Evolutionary conservation across 2,797 vertebrate genomes (phyloP).

Genomic region (Tiaroga cobitis): DNA sequence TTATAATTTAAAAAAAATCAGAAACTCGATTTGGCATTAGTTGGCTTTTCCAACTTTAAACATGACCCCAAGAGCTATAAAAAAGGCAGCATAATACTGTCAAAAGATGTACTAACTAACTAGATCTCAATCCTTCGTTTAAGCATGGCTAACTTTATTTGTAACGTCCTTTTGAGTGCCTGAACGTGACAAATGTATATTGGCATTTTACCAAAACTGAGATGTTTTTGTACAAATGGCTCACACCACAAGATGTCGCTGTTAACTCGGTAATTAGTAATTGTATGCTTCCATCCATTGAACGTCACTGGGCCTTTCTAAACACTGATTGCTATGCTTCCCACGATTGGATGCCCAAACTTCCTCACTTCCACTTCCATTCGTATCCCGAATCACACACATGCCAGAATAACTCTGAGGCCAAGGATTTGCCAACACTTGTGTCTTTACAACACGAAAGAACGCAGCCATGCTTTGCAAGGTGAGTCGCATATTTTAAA

Average conservation of each 20-base stretch:
- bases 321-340: constrained; percentile 48
- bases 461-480: constrained; percentile 7
- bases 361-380: constrained; percentile 41
- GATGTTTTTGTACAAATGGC: background rate
- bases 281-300: too few relatives aligned
- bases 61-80: background rate
- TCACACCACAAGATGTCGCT: constrained; percentile 32
- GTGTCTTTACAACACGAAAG: background rate
- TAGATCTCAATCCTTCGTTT: background rate
- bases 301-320: background rate
- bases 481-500: constrained; percentile 21
- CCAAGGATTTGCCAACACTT: background rate
- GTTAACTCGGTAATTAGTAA: background rate
- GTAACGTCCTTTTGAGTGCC: background rate
- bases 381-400: constrained; percentile 30
- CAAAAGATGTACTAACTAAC: background rate
- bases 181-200: background rate
- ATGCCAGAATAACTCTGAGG: background rate
- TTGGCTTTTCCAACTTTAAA: background rate
- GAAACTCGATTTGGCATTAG: too few relatives aligned
- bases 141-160: background rate
- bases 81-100: background rate
- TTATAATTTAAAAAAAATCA: background rate
- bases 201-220: background rate
- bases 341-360: constrained; percentile 40